Evolutionary conservation across 1,140 invertebrate species (phyloP), one percentile per base, ranked within the genome.

Genomic region (Cecropterus lyciades): DNA sequence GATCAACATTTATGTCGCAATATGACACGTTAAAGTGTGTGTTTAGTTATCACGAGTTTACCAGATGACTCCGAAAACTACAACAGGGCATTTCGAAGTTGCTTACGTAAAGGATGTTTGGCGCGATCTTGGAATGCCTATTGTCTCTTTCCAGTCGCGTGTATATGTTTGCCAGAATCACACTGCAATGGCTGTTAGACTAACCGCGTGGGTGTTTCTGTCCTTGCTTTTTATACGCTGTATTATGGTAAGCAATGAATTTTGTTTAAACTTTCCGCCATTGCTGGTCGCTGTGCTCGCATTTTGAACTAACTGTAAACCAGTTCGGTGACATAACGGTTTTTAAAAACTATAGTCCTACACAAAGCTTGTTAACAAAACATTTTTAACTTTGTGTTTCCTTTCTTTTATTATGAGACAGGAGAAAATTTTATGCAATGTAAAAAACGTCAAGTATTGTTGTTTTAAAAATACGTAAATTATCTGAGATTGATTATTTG

Each of bases 101-200:
- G 48, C 59, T 51, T 51, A 63, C 59, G 17, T 51, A 51, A 37
- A 63, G 46, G 48, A 63, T 63, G 59, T 63, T 63, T 63, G 59
- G 59, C 30, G 30, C 48, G 46, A 33, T 51, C 46, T 51, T 37
- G 59, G 59, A 51, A 62, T 62, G 59, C 43, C 46, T 62, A 60
- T 62, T 62, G 59, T 62, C 51, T 51, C 46, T 62, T 20, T 15
- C 16, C 59, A 62, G 59, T 62, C 46, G 59, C 42, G 46, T 51
- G 46, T 40, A 51, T 40, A 52, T 52, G 16, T 42, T 63, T 63
- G 59, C 48, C 59, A 51, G 59, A 20, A 43, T 42, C 33, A 51
- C 15, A 52, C 24, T 33, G 14, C 30, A 42, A 63, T 63, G 59
- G 48, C 33, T 43, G 46, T 63, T 48, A 63, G 37, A 63, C n/a